Conservation (phyloP, 2,113 vertebrate genomes). For the Mesocricetus auratus region DNA sequence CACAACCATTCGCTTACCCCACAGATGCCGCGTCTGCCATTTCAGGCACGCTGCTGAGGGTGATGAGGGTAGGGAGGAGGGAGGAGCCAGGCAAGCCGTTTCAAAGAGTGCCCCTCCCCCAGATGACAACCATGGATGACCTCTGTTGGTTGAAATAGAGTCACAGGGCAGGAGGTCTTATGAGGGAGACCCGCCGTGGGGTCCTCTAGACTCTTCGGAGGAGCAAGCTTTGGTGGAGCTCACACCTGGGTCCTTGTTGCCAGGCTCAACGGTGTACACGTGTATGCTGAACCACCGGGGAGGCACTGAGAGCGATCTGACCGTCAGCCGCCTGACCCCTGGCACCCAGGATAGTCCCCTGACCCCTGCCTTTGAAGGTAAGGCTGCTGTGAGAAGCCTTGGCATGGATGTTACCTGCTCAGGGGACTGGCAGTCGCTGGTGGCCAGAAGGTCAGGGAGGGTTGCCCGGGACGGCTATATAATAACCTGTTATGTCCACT, state of each 20-base stretch:
- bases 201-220: rapidly evolving
- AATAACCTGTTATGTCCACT: rapidly evolving
- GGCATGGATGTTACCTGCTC: background rate
- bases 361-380: constrained; percentile 93
- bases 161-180: background rate
- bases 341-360: constrained; percentile 85
- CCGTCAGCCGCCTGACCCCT: constrained; percentile 92
- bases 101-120: background rate
- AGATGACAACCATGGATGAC: rapidly evolving
- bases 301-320: constrained; percentile 95
- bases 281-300: constrained; percentile 96
- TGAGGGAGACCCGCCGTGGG: background rate
- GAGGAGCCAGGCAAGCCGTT: background rate
- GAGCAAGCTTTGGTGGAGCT: background rate
- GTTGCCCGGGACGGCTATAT: background rate
- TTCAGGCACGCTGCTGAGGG: rapidly evolving
- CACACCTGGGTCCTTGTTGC: background rate
- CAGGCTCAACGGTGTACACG: constrained; percentile 96
- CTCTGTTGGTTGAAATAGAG: rapidly evolving
- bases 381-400: rapidly evolving
- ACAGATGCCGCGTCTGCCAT: rapidly evolving
- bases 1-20: no score
- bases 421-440: rapidly evolving
- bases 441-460: rapidly evolving
- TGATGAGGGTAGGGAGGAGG: rapidly evolving